phyloP scores from a whole-genome alignment of 2,113 vertebrate species.

The Dasyprocta punctata region DNA sequence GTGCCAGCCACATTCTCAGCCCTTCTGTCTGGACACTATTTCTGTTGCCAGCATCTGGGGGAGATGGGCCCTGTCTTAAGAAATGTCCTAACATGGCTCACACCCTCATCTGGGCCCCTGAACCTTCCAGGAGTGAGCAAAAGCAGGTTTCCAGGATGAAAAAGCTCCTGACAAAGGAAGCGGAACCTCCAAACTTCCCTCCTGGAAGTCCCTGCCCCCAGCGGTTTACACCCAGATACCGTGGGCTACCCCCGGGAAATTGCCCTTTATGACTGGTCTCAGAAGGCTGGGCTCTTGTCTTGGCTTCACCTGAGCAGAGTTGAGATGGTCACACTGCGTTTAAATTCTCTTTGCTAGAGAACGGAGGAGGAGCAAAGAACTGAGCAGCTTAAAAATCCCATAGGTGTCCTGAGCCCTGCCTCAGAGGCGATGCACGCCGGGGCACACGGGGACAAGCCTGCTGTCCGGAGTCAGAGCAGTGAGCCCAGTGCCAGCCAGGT shows the following conservation, averaged over 20 bases:
- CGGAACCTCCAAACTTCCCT: not conserved
- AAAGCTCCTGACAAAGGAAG: not conserved
- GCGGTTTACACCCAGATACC: not conserved
- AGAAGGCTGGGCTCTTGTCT: not conserved
- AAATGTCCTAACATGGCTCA: not conserved
- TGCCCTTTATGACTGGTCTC: not conserved
- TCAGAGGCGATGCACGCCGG: not conserved
- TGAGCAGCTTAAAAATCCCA: not conserved
- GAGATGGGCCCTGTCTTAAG: not conserved
- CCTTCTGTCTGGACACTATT: not conserved
- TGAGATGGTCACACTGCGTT: not conserved
- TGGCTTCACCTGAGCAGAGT: conserved; percentile 14
- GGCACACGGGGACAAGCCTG: not conserved
- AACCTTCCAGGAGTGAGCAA: not conserved
- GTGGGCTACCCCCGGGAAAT: not conserved
- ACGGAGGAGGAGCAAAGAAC: not conserved
- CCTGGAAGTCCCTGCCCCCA: not conserved
- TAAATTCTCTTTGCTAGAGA: not conserved
- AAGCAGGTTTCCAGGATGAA: conserved; percentile 6
- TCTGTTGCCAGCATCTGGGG: not conserved
- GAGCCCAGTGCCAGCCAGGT: not conserved
- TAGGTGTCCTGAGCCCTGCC: not conserved
- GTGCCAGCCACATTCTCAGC: not conserved
- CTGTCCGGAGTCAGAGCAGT: not conserved
- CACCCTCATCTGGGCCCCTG: not conserved